phyloP scores from a whole-genome alignment of 2,113 vertebrate genomes.

The Psophia crepitans region DNA sequence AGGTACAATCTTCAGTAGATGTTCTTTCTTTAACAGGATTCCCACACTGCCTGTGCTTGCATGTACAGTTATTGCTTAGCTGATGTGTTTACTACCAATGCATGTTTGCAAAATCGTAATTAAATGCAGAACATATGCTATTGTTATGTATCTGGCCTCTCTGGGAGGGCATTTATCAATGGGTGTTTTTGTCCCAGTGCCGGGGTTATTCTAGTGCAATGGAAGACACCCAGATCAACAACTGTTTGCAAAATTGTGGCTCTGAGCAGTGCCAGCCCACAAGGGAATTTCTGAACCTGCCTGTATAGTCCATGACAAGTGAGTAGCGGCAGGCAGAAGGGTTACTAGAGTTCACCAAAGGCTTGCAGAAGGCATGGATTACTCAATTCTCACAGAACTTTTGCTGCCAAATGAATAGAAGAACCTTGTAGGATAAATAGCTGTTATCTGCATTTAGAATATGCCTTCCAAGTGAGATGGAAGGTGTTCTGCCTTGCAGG shows the following conservation, averaged over 20 bases:
- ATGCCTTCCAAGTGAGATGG: constrained; percentile 29
- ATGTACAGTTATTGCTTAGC: background rate
- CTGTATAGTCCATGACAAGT: background rate
- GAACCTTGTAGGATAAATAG: background rate
- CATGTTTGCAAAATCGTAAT: constrained; percentile 1
- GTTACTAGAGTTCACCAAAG: constrained; percentile 37
- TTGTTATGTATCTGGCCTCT: background rate
- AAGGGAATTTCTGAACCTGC: background rate
- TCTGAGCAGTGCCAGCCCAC: constrained; percentile 23
- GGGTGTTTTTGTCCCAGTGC: background rate
- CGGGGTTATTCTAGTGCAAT: constrained; percentile 23
- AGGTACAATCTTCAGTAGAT: background rate
- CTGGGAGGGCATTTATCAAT: constrained; percentile 3
- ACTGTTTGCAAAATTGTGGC: constrained; percentile 14
- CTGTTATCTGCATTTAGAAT: constrained; percentile 19
- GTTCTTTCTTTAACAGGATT: background rate
- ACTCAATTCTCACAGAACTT: background rate
- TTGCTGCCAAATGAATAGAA: background rate
- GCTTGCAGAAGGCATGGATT: background rate
- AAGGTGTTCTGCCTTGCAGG: constrained; percentile 4
- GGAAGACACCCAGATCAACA: constrained; percentile 28
- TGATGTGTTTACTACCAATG: background rate
- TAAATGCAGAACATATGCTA: background rate
- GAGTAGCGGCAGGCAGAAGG: background rate
- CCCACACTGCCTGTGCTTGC: background rate